Evolutionary conservation across 2,113 vertebrate species (phyloP).

Genomic region (Cepphus grylle): DNA sequence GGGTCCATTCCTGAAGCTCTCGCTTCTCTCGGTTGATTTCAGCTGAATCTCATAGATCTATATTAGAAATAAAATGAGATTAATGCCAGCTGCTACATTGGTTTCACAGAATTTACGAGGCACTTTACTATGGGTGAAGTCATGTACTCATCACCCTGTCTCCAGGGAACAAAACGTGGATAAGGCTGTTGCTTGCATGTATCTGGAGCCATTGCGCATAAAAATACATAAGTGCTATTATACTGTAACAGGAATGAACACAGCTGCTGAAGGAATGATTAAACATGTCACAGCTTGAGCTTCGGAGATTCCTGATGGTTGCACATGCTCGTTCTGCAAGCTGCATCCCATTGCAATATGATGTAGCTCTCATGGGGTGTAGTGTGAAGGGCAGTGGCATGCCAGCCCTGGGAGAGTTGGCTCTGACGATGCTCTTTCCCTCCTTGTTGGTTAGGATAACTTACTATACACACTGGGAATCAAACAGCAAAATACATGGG

Average conservation of each 20-base stretch:
- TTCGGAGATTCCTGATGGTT: neutral
- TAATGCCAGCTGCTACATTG: neutral
- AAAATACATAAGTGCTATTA: neutral
- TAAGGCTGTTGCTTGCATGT: neutral
- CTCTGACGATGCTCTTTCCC: neutral
- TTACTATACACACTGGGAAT: neutral
- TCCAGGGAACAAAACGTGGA: neutral
- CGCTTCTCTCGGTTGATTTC: neutral
- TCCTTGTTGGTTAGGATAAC: neutral
- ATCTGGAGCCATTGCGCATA: neutral
- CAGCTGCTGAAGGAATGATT: neutral
- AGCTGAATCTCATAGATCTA: neutral
- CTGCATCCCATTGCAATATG: rapidly evolving
- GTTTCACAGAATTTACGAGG: neutral
- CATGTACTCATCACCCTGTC: neutral
- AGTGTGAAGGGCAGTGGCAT: neutral
- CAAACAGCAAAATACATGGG: neutral
- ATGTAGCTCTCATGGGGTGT: rapidly evolving
- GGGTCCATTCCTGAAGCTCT: neutral
- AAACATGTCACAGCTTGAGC: neutral
- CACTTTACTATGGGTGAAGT: neutral
- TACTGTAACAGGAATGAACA: neutral
- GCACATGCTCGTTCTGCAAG: neutral
- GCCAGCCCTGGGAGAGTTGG: neutral
- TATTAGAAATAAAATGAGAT: neutral